Evolutionary conservation across 2,113 vertebrate genomes (phyloP), one percentile per base, ranked within the genome.

Genomic region (Triplophysa dalaica): DNA sequence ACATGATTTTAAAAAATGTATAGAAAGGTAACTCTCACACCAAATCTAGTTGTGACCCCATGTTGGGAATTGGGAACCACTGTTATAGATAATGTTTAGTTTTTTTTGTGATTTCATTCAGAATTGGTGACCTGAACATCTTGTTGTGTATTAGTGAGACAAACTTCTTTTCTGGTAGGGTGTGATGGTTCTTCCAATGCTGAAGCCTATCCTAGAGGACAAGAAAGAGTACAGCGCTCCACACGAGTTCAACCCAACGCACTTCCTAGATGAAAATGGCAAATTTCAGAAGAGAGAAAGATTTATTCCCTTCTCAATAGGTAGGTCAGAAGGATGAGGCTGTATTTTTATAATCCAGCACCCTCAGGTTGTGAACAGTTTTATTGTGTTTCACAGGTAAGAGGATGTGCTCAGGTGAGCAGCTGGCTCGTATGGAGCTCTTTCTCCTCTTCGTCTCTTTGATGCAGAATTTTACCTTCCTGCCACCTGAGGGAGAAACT

Each of bases 391-490:
- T 58, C 52, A 4, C 88, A 95, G 94, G 91, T 33, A 82, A 82
- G 54, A 56, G 81, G 26, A 67, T 72, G 24, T 82, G 81, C 41
- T 63, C 81, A 14, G 81, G 81, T 26, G 81, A 79, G 33, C 81
- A 82, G 76, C 52, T 82, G 41, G 81, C 69, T 4, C 9, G 50
- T n/a, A 75, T 82, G 81, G 81, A 82, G 76, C 76, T 82, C 70
- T 79, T 82, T 8, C 88, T 90, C 8, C 87, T 93, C 63, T 86
- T 96, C 58, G 88, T 84, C 21, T 82, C 38, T 9, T 50, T 82
- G 62, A 67, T 82, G 81, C 81, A 82, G 66, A 21, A 33, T 8
- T 82, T 82, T 10, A 73, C 19, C n/a, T 75, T 82, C 26, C 62
- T 52, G 33, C 38, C 75, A 9, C 81, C 62, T 38, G 81, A 82